Percentiles rank a stretch among this genome's conserved stretches.
These are phyloP conservation scores for Apodemia hepburni DNA, from an alignment of 2,888 invertebrate genomes.

Conservation along the genomic window DNA sequence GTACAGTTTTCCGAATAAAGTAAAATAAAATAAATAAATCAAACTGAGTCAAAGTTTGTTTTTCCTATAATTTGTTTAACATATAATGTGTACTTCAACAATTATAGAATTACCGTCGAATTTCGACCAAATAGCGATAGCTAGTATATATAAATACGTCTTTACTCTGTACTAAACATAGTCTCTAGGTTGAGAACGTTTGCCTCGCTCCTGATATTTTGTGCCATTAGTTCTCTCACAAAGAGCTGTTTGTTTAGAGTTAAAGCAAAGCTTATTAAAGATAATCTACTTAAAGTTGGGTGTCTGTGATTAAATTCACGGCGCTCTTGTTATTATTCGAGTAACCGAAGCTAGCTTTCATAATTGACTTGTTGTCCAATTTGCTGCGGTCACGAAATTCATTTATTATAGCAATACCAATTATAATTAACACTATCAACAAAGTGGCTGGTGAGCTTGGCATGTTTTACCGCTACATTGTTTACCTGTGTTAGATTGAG, in stretches of 20 bases:
- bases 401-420: slow-evolving; percentile 12
- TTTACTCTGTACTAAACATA: not conserved
- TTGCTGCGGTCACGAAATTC: slow-evolving; percentile 10
- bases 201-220: not conserved
- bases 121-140: too few species aligned
- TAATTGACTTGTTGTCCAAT: slow-evolving; percentile 13
- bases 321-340: slow-evolving; percentile 11
- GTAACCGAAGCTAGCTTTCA: slow-evolving; percentile 11
- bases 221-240: not conserved
- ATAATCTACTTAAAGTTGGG: slow-evolving; percentile 15
- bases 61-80: too few species aligned
- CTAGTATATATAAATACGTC: not conserved
- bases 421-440: slow-evolving; percentile 7
- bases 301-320: slow-evolving; percentile 12
- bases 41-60: too few species aligned
- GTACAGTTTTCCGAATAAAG: too few species aligned
- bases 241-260: slow-evolving; percentile 4
- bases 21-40: too few species aligned
- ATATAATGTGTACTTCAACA: too few species aligned
- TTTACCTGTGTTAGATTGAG: not conserved
- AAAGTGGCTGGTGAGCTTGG: not conserved
- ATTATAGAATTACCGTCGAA: too few species aligned
- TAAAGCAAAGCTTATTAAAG: slow-evolving; percentile 10
- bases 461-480: not conserved
- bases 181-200: not conserved